A percentile compares a stretch with the other conserved stretches of the same genome.
Conservation (phyloP, 2,797 vertebrate genomes). For the Trematomus bernacchii region DNA sequence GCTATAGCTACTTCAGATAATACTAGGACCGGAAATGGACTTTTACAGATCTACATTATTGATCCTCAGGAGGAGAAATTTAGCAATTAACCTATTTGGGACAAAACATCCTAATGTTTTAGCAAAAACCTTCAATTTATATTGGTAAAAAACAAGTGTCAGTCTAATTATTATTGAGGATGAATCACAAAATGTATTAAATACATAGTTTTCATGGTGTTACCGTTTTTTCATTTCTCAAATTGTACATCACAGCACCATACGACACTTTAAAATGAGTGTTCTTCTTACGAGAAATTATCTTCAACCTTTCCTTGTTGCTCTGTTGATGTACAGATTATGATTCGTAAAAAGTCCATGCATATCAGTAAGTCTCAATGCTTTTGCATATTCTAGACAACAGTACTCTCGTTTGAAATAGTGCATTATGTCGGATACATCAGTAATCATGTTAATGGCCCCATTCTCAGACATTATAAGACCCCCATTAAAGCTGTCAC, state of each 20-base stretch:
- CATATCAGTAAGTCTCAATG: background rate
- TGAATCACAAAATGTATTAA: background rate
- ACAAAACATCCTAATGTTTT: background rate
- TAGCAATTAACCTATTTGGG: background rate
- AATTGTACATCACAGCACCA: background rate
- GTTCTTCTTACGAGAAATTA: background rate
- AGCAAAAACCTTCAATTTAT: background rate
- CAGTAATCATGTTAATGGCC: slow-evolving; percentile 44
- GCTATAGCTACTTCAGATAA: slow-evolving; percentile 86
- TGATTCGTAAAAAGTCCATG: slow-evolving; percentile 4
- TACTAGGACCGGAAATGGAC: slow-evolving; percentile 84
- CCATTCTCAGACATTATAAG: slow-evolving; percentile 34
- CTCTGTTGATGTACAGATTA: slow-evolving; percentile 5
- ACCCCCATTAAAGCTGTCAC: slow-evolving; percentile 38
- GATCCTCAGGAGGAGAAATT: slow-evolving; percentile 82
- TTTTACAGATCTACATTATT: slow-evolving; percentile 84
- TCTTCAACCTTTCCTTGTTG: background rate
- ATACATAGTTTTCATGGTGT: background rate
- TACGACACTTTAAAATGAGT: background rate
- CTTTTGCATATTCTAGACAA: slow-evolving; percentile 11
- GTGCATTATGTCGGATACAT: slow-evolving; percentile 28
- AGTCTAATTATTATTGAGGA: background rate
- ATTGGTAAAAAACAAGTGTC: background rate
- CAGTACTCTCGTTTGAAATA: slow-evolving; percentile 16
- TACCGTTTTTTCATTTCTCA: background rate